Conservation (phyloP, 2,113 vertebrate genomes). For the Meriones unguiculatus region DNA sequence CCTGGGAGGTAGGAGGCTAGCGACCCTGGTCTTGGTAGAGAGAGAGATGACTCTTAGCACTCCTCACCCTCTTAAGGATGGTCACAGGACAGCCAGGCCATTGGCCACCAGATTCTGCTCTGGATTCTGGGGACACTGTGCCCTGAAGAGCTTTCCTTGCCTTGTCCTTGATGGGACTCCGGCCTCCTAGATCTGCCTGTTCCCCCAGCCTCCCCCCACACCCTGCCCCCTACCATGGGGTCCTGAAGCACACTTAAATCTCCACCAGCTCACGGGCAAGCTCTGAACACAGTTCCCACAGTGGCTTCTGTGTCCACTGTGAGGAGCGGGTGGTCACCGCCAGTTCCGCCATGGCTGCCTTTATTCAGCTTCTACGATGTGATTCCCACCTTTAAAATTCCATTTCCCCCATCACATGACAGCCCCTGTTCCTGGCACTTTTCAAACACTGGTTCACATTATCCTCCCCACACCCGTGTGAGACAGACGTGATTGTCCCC, state of each 20-base stretch:
- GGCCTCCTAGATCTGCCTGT: background rate
- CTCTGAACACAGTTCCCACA: rapidly evolving
- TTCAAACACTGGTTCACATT: background rate
- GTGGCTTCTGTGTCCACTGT: rapidly evolving
- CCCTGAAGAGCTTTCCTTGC: background rate
- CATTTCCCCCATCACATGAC: rapidly evolving
- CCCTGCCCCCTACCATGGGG: rapidly evolving
- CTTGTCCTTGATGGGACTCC: rapidly evolving
- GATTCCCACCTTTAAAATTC: no score
- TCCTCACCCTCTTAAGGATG: rapidly evolving
- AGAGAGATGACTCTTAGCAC: background rate
- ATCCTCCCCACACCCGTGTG: background rate
- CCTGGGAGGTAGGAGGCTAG: rapidly evolving
- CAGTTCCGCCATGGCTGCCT: rapidly evolving
- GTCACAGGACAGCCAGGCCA: rapidly evolving
- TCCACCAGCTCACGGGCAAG: rapidly evolving
- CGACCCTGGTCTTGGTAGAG: background rate
- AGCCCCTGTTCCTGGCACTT: background rate
- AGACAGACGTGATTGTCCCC: background rate
- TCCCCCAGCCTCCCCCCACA: background rate
- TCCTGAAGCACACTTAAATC: rapidly evolving
- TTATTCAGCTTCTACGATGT: background rate
- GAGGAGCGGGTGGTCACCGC: rapidly evolving
- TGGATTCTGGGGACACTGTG: background rate
- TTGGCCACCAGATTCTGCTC: background rate